Evolutionary conservation across 2,113 vertebrate genomes (phyloP).

Genomic region (Progne subis): DNA sequence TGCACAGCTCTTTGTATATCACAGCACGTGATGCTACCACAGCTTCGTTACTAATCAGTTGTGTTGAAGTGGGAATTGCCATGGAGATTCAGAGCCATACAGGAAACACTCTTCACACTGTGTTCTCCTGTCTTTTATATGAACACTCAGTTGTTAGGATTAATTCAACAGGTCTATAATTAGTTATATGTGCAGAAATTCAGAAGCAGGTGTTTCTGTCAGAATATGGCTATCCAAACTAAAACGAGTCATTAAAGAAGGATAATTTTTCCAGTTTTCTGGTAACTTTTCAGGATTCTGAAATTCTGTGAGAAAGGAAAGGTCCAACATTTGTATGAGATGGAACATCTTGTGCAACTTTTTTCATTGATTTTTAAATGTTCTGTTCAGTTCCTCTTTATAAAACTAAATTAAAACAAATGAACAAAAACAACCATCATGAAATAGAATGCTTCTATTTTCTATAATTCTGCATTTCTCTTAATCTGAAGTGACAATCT

Average conservation of each 20-base stretch:
- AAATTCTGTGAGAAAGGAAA: not conserved
- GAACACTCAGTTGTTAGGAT: not conserved
- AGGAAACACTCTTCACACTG: not conserved
- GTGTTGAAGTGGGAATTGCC: not conserved
- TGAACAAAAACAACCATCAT: not conserved
- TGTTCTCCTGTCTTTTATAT: not conserved
- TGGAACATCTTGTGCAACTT: not conserved
- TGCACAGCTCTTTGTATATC: not conserved
- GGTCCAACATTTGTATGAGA: not conserved
- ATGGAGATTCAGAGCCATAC: not conserved
- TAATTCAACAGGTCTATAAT: not conserved
- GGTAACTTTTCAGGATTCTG: not conserved
- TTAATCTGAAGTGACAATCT: not conserved
- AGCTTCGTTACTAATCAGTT: not conserved
- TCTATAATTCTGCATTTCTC: not conserved
- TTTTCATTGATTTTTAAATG: not conserved
- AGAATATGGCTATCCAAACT: not conserved
- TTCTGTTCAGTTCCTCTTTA: not conserved
- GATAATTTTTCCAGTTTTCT: not conserved
- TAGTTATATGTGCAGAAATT: not conserved
- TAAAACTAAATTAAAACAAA: not conserved
- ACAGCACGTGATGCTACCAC: not conserved
- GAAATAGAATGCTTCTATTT: not conserved
- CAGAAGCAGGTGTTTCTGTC: not conserved
- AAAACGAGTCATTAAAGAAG: not conserved